Evolutionary conservation across 2,797 vertebrate genomes (phyloP), one percentile per base, ranked within the genome.

Genomic region (Morelia viridis): DNA sequence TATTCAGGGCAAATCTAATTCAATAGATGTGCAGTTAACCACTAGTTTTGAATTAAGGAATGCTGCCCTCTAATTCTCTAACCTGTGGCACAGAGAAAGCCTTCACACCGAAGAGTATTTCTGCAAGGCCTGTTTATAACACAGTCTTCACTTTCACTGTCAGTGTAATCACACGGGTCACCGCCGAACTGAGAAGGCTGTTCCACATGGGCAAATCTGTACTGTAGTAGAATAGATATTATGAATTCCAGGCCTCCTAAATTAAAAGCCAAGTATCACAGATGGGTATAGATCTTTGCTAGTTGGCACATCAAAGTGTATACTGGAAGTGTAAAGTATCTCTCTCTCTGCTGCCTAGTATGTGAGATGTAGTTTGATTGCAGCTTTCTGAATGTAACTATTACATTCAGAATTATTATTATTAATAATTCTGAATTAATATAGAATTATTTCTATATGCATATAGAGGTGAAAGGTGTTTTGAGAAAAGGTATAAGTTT

Each of bases 11-110:
- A 91, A 62, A 1, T 24, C 90, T 91, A 65, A 1, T 24, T 53
- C n/a, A 50, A 31, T 0, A 53, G 53, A 58, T 87, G 24, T 2
- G 12, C 4, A 24, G 31, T 87, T 87, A 10, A n/a, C 12, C 64
- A 17, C 11, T n/a, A 50, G 28, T 3, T 0, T 0, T 0, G 10
- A 89, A 2, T 76, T 22, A 12, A 15, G 15, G n/a, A n/a, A 26
- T 58, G 57, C 15, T 13, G 58, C 7, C 53, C 41, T 6, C 17
- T 4, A 57, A 26, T 53, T 8, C 1, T 31, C 0, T 8, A 62
- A 99, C 99, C 99, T 98, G 99, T 99, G 2, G 94, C 95, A 94
- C 99, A 99, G 61, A 98, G 93, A 71, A 99, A 99, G 22, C 98
- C 99, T 92, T 99, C 98, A 93, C 99, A 99, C 22, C 95, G 92